Evolutionary conservation across 2,888 invertebrate genomes (phyloP).

Genomic region (Pyrochroa serraticornis): DNA sequence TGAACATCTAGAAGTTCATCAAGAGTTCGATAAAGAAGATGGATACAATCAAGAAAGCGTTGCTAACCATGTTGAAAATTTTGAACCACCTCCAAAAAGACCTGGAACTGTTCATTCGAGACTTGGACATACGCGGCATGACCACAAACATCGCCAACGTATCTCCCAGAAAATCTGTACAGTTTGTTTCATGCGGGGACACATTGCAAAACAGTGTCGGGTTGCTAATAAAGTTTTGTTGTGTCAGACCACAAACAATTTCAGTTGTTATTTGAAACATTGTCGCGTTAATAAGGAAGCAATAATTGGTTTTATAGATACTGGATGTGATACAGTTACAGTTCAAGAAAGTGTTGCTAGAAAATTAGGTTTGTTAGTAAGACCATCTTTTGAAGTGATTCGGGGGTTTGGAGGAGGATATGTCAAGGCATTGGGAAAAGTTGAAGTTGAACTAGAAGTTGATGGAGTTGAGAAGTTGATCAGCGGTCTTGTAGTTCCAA

Average conservation of each 20-base stretch:
- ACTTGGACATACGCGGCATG: conserved; percentile 13
- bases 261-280: conserved; percentile 7
- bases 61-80: background rate
- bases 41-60: background rate
- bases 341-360: conserved; percentile 5
- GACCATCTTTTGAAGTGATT: background rate
- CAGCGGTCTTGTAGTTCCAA: conserved; percentile 12
- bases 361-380: background rate
- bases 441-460: conserved; percentile 8
- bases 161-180: conserved; percentile 17
- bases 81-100: background rate
- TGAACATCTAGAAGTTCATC: background rate
- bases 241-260: background rate
- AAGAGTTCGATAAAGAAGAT: conserved; percentile 1
- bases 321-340: conserved; percentile 16
- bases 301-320: conserved; percentile 13
- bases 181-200: conserved; percentile 19
- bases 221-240: conserved; percentile 1
- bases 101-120: conserved; percentile 21
- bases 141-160: conserved; percentile 6
- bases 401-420: conserved; percentile 13
- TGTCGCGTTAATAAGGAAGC: conserved; percentile 4
- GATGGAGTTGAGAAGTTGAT: conserved; percentile 10
- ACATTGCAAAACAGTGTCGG: conserved; percentile 17
- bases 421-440: conserved; percentile 5